phyloP scores from a whole-genome alignment of 2,113 vertebrate species.

The Apeltes quadracus region DNA sequence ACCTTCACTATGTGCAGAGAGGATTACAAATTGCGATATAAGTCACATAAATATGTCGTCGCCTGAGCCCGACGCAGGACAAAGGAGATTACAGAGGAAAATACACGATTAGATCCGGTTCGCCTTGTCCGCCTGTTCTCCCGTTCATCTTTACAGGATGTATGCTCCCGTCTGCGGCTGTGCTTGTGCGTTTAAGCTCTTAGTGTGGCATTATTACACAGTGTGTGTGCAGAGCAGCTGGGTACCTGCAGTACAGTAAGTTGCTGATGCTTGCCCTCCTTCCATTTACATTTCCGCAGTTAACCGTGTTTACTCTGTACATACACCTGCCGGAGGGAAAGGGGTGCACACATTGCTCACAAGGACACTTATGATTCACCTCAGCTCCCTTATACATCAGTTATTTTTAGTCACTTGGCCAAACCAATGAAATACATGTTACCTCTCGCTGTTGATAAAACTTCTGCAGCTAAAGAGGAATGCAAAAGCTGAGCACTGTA shows the following conservation, averaged over 20 bases:
- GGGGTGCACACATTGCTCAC: slow-evolving; percentile 39
- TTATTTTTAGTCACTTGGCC: neutral
- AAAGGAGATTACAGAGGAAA: slow-evolving; percentile 57
- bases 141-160: slow-evolving; percentile 7
- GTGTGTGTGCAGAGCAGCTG: slow-evolving; percentile 15
- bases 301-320: slow-evolving; percentile 32
- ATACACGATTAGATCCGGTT: slow-evolving; percentile 27
- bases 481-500: slow-evolving; percentile 43
- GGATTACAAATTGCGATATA: slow-evolving; percentile 54
- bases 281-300: slow-evolving; percentile 35
- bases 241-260: slow-evolving; percentile 5
- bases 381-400: slow-evolving; percentile 15
- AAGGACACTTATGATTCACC: slow-evolving; percentile 35
- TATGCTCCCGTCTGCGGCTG: slow-evolving; percentile 11
- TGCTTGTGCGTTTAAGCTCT: slow-evolving; percentile 37
- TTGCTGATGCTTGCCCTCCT: slow-evolving; percentile 31
- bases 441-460: slow-evolving; percentile 35
- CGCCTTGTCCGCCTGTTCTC: neutral
- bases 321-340: slow-evolving; percentile 16
- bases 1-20: slow-evolving; percentile 28
- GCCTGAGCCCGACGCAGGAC: slow-evolving; percentile 39
- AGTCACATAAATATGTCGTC: slow-evolving; percentile 38
- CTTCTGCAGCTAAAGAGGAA: slow-evolving; percentile 41
- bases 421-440: slow-evolving; percentile 19
- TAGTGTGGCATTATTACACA: slow-evolving; percentile 8